These are phyloP conservation scores for Halocaridina rubra DNA, from an alignment of 2,888 invertebrate genomes.

Conservation along the genomic window DNA sequence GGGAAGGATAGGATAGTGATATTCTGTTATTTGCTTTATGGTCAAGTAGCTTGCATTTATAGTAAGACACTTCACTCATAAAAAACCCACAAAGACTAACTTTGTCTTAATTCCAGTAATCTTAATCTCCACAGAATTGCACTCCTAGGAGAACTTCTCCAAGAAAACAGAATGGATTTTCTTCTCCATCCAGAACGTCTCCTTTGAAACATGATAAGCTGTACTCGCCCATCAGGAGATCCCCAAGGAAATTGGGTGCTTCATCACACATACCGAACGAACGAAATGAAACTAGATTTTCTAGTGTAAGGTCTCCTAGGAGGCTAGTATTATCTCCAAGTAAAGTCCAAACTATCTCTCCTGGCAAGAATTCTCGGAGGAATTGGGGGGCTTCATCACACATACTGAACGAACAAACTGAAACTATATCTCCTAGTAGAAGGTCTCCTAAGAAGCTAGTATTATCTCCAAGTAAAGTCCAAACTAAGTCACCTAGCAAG, in stretches of 20 bases:
- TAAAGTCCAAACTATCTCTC: neutral
- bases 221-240: neutral
- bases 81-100: too few relatives aligned
- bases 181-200: neutral
- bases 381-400: too few relatives aligned
- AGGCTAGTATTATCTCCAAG: conserved; percentile 5
- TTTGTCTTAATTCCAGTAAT: neutral
- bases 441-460: conserved; percentile 18
- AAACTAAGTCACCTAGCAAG: neutral
- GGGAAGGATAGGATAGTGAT: too few relatives aligned
- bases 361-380: neutral
- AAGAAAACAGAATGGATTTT: neutral
- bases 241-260: neutral
- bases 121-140: neutral
- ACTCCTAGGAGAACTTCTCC: neutral
- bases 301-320: conserved; percentile 1
- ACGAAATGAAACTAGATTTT: neutral
- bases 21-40: too few relatives aligned
- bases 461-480: neutral
- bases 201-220: neutral
- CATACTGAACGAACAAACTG: neutral
- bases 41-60: too few relatives aligned
- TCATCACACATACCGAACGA: neutral
- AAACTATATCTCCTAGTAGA: neutral
- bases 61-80: too few relatives aligned